Evolutionary conservation across 2,888 invertebrate genomes (phyloP).

Genomic region (Argyresthia goedartella): DNA sequence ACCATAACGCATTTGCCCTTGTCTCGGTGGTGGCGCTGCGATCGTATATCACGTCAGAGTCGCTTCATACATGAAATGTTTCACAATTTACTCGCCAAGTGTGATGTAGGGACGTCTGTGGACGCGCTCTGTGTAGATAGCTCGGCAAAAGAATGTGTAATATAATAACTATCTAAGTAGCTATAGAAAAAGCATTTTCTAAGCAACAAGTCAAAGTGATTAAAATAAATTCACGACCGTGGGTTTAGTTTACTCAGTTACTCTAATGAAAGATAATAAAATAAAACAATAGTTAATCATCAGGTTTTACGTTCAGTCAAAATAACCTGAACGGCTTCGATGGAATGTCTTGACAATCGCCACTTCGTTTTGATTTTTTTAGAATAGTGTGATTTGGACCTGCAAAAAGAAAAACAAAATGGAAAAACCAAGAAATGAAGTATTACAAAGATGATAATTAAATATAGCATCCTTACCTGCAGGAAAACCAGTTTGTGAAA

Average conservation of each 20-base stretch:
- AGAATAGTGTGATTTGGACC: too few relatives aligned
- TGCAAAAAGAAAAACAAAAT: too few relatives aligned
- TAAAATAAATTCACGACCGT: too few relatives aligned
- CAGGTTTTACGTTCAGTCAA: conserved; percentile 10
- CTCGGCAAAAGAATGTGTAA: neutral
- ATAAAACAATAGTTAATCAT: too few relatives aligned
- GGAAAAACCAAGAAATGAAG: too few relatives aligned
- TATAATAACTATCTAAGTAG: neutral
- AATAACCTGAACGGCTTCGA: conserved; percentile 39
- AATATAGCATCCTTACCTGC: too few relatives aligned
- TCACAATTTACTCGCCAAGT: conserved; percentile 27
- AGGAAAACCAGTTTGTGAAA: too few relatives aligned
- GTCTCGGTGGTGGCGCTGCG: neutral
- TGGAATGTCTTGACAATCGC: conserved; percentile 26
- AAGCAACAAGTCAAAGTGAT: too few relatives aligned
- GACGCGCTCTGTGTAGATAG: conserved; percentile 1
- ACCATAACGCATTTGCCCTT: conserved; percentile 19
- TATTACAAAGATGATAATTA: too few relatives aligned
- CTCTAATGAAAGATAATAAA: too few relatives aligned
- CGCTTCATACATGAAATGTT: conserved; percentile 32
- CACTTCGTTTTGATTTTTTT: conserved; percentile 33
- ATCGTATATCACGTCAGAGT: conserved; percentile 24
- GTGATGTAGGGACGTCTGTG: conserved; percentile 17
- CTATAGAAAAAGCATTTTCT: too few relatives aligned
- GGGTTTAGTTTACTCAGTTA: too few relatives aligned